phyloP scores from a whole-genome alignment of 2,113 vertebrate genomes.

The Perca flavescens region DNA sequence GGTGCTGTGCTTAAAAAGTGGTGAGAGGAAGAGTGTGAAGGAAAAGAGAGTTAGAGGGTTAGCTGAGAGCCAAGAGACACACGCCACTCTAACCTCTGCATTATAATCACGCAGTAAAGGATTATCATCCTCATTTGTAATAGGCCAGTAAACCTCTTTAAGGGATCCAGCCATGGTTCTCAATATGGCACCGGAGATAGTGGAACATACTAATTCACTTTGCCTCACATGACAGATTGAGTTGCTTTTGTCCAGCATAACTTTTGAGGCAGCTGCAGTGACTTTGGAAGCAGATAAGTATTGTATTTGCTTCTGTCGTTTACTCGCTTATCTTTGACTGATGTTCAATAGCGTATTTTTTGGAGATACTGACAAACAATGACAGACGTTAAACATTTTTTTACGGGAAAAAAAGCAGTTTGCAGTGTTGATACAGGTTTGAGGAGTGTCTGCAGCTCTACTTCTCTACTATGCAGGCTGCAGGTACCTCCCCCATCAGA shows the following conservation, averaged over 20 bases:
- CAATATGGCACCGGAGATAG: background rate
- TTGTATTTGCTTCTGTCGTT: too few species aligned
- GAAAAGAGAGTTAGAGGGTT: background rate
- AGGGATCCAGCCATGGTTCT: background rate
- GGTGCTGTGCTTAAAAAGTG: constrained; percentile 3
- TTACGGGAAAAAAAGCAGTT: too few species aligned
- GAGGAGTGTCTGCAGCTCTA: background rate
- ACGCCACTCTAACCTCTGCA: constrained; percentile 5
- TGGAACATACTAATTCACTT: constrained; percentile 7
- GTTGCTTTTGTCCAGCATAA: background rate
- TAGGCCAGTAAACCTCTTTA: background rate
- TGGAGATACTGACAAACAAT: background rate
- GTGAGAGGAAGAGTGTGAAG: background rate
- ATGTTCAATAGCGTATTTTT: background rate
- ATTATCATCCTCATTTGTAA: constrained; percentile 24
- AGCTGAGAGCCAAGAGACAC: constrained; percentile 13
- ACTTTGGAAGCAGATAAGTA: background rate
- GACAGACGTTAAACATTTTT: background rate
- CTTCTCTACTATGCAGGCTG: too few species aligned
- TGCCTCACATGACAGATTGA: background rate
- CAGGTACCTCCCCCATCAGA: background rate
- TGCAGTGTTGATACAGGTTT: background rate
- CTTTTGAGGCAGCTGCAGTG: background rate
- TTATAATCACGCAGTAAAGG: constrained; percentile 7
- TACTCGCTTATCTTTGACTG: background rate